A percentile compares a stretch with the other conserved stretches of the same genome.
Evolutionary conservation across 2,888 invertebrate species (phyloP).

Genomic region (Perizoma flavofasciatum): DNA sequence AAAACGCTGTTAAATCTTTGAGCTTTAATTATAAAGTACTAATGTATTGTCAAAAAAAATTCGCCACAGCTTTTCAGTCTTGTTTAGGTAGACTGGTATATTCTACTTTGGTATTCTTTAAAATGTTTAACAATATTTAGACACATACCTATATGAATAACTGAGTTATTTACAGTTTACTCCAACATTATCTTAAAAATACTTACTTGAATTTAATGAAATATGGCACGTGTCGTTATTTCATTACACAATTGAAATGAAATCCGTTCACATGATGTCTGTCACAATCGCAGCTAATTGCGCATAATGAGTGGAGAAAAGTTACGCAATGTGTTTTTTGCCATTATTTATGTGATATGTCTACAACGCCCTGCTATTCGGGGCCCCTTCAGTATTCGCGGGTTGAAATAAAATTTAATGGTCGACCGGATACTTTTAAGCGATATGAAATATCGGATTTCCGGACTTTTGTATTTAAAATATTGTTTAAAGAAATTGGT

Average conservation of each 20-base stretch:
- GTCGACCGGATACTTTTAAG: conserved; percentile 63
- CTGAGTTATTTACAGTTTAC: too few species aligned
- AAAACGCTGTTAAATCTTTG: conserved; percentile 65
- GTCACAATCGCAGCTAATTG: conserved; percentile 83
- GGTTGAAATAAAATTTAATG: conserved; percentile 81
- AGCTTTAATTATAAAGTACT: conserved; percentile 66
- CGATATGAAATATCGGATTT: conserved; percentile 76
- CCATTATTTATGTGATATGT: conserved; percentile 71
- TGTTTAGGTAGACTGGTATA: background rate
- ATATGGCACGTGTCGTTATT: conserved; percentile 52
- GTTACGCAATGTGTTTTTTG: conserved; percentile 79
- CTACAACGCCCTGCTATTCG: conserved; percentile 64
- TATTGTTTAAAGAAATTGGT: conserved; percentile 12
- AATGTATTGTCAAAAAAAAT: conserved; percentile 42
- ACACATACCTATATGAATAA: too few species aligned
- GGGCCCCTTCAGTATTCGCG: conserved; percentile 67
- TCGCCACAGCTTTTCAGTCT: background rate
- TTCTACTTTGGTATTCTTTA: too few species aligned
- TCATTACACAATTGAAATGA: conserved; percentile 51
- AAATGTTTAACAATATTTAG: too few species aligned
- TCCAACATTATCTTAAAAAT: conserved; percentile 14
- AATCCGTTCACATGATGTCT: conserved; percentile 78
- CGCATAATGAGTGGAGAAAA: conserved; percentile 80
- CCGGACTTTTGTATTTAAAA: conserved; percentile 56
- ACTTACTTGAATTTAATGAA: conserved; percentile 31